These are phyloP conservation scores for Elaphurus davidianus DNA, from an alignment of 2,113 vertebrate species.

Conservation along the genomic window DNA sequence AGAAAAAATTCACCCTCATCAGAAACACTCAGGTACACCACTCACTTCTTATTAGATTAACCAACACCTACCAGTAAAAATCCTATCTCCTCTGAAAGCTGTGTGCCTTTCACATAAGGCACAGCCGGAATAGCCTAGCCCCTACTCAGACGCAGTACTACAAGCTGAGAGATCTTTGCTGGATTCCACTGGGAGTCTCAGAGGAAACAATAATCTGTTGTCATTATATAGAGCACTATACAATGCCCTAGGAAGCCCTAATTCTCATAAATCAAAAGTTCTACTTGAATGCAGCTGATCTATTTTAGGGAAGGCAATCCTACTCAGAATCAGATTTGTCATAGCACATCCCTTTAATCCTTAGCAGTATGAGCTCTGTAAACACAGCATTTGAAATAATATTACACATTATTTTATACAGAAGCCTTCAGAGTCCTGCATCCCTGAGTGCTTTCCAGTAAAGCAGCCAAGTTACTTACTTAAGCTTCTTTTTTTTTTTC, in stretches of 20 bases:
- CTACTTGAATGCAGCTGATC: conserved; percentile 59
- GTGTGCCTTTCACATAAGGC: neutral
- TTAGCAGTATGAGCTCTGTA: conserved; percentile 62
- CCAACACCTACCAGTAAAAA: neutral
- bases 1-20: neutral
- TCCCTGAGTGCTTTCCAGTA: conserved; percentile 54
- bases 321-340: conserved; percentile 68
- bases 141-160: neutral
- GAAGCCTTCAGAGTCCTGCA: conserved; percentile 41
- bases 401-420: conserved; percentile 64
- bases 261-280: conserved; percentile 66
- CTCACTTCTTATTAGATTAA: neutral
- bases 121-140: neutral
- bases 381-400: conserved; percentile 71
- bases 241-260: neutral
- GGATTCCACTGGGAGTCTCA: neutral
- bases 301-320: conserved; percentile 54
- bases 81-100: neutral
- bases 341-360: conserved; percentile 63
- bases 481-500: conserved; percentile 23
- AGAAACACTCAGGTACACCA: neutral
- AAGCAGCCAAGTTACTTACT: conserved; percentile 59
- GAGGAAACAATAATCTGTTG: conserved; percentile 37
- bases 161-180: neutral
- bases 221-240: neutral